Evolutionary conservation across 2,888 invertebrate species (phyloP), one percentile per base, ranked within the genome.

Genomic region (Chymomyza amoena): DNA sequence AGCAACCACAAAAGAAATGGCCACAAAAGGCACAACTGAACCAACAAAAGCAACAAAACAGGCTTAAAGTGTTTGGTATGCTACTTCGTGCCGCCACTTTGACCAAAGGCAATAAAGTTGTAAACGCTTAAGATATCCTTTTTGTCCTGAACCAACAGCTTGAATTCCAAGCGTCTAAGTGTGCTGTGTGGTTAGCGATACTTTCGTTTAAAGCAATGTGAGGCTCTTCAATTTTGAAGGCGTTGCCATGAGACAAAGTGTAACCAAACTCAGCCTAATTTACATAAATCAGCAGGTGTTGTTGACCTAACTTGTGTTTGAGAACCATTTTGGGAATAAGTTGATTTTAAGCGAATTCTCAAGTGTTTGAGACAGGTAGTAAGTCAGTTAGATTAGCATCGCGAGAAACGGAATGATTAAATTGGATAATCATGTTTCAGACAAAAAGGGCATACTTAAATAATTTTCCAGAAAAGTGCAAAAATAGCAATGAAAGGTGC

Each of bases 91-190:
- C 68, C 76, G 62, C 76, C n/a, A n/a, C n/a, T n/a, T 84, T 81
- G 84, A 79, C 82, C 81, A 73, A 57, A 54, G 65, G 57, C 70
- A 79, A 86, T 84, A 72, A 82, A 84, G 69, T 74, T 81, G 79
- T 81, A 79, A 84, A 73, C 79, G 82, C 82, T 64, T 69, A 73
- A 86, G 84, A 81, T 86, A 82, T 81, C 79, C 75, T 13, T 45
- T 45, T 45, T 13, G 39, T 45, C 39, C 39, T 45, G 13, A 45
- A 45, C 39, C 39, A 45, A 45, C 39, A 45, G 39, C 39, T 45
- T 15, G 39, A 45, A 45, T 45, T 45, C 32, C 9, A 9, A 7
- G 32, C 32, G 32, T 32, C 32, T 32, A 9, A 32, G 7, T 32
- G 32, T 32, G 32, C 7, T 32, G 32, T 1, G 32, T 7, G 6